Conservation (phyloP, 2,113 vertebrate genomes). For the Dendropsophus ebraccatus region DNA sequence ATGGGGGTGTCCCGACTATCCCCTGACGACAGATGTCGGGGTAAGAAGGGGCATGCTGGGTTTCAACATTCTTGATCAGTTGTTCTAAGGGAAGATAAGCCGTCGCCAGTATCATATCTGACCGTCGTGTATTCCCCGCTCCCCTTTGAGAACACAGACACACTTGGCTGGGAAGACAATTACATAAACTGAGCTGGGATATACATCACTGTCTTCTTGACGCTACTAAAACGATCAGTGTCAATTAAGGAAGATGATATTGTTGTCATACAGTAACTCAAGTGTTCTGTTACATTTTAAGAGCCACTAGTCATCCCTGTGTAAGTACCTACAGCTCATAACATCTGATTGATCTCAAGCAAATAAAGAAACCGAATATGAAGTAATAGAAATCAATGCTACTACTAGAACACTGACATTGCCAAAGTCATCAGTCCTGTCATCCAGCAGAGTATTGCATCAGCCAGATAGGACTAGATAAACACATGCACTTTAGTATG, state of each 20-base stretch:
- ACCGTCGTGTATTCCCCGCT: too few relatives aligned
- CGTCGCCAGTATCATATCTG: too few relatives aligned
- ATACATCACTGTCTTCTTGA: conserved; percentile 29
- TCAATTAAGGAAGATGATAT: conserved; percentile 17
- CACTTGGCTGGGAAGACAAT: background rate
- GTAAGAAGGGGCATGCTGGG: too few relatives aligned
- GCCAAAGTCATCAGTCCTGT: background rate
- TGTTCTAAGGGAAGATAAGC: too few relatives aligned
- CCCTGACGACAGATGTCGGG: too few relatives aligned
- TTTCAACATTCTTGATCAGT: too few relatives aligned
- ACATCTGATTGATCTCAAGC: background rate
- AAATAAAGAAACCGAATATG: background rate
- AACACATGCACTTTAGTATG: background rate
- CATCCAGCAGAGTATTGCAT: background rate
- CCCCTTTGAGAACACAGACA: too few relatives aligned
- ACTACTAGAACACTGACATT: background rate
- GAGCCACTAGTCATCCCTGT: background rate
- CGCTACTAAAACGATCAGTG: conserved; percentile 10
- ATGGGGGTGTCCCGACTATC: too few relatives aligned
- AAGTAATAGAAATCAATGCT: background rate
- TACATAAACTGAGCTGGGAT: background rate
- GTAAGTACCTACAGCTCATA: background rate
- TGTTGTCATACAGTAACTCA: background rate
- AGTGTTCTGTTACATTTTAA: background rate
- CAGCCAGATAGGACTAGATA: background rate